These are phyloP conservation scores for Paratrypauchen microcephalus DNA, from an alignment of 2,797 vertebrate species.

Conservation along the genomic window DNA sequence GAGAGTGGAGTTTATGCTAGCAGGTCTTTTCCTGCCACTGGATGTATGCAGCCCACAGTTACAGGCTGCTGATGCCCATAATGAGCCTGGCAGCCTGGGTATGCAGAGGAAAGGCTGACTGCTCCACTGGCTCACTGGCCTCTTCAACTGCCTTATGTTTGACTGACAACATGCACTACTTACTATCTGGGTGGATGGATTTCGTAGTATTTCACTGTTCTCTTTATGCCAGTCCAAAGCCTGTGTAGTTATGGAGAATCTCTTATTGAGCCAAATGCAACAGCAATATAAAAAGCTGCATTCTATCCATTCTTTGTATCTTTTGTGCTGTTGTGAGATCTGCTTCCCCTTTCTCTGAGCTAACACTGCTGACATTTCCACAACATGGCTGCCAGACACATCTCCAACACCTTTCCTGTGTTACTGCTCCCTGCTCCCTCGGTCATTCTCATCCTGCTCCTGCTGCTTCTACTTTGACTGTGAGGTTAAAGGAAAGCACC, in stretches of 20 bases:
- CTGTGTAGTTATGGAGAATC: background rate
- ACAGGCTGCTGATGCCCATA: slow-evolving; percentile 88
- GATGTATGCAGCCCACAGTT: slow-evolving; percentile 74
- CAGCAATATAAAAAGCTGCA: no score
- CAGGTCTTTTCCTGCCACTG: slow-evolving; percentile 75
- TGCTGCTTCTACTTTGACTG: slow-evolving; percentile 48
- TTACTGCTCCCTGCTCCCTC: slow-evolving; percentile 68
- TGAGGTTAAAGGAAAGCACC: slow-evolving; percentile 71
- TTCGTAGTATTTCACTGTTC: background rate
- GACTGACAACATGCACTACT: slow-evolving; percentile 12
- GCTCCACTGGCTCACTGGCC: slow-evolving; percentile 64
- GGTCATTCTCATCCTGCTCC: slow-evolving; percentile 15
- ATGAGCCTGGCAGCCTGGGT: slow-evolving; percentile 95
- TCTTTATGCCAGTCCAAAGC: background rate
- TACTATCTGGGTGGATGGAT: no score
- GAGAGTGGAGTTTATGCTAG: slow-evolving; percentile 52
- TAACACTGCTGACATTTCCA: slow-evolving; percentile 83
- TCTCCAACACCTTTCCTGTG: slow-evolving; percentile 62
- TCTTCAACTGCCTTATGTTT: slow-evolving; percentile 31
- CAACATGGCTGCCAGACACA: slow-evolving; percentile 80
- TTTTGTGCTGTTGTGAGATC: background rate
- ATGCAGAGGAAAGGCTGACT: slow-evolving; percentile 69
- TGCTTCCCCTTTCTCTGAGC: slow-evolving; percentile 49
- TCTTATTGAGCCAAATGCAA: background rate
- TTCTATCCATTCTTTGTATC: background rate